Base-by-base conservation (phyloP, 1,140 invertebrate species). In the Eciton burchellii region DNA sequence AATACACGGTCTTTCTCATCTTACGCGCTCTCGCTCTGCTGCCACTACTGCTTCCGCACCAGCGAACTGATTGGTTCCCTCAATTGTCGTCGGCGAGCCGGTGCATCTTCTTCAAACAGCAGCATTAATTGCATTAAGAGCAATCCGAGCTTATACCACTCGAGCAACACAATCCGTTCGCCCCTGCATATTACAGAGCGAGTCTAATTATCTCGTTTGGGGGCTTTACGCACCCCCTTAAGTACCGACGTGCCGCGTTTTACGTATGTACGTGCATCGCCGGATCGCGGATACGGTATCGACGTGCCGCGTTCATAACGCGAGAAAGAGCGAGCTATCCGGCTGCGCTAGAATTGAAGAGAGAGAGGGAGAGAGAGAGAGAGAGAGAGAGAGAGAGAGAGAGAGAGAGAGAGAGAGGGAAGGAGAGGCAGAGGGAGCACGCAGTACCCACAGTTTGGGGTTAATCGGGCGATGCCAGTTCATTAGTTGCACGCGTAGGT, bases 401-500 rank as follows among this genome's bases (percentile, higher is more conserved):
- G 54, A 43, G 63, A 82, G 74, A 86, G 74, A 87, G 81, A 9
- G 35, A 54, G 54, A 68, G 68, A 57, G 70, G 85, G 85, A 84
- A 77, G 85, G 85, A 83, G 87, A 89, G n/a, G n/a, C n/a, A 52
- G 49, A 52, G 49, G 16, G 49, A 86, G 81, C 88, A 89, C 86
- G 88, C 90, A 92, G 91, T 90, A 91, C 84, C 87, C 86, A 83
- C 83, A 79, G 87, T 86, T 91, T 89, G 86, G 88, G 82, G 89
- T 92, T 92, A 92, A 92, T 93, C 90, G 91, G 84, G 84, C 89
- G 89, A 92, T 91, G 87, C 89, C 88, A 92, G 91, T 93, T 93
- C 92, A 92, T 93, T 93, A 92, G 90, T 91, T 89, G 91, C 89
- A 89, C 88, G 90, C 90, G 89, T 92, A 89, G 52, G 62, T 56